Percentiles rank a stretch among this genome's conserved stretches.
phyloP scores from a whole-genome alignment of 2,113 vertebrate species.

The Aegithalos caudatus region DNA sequence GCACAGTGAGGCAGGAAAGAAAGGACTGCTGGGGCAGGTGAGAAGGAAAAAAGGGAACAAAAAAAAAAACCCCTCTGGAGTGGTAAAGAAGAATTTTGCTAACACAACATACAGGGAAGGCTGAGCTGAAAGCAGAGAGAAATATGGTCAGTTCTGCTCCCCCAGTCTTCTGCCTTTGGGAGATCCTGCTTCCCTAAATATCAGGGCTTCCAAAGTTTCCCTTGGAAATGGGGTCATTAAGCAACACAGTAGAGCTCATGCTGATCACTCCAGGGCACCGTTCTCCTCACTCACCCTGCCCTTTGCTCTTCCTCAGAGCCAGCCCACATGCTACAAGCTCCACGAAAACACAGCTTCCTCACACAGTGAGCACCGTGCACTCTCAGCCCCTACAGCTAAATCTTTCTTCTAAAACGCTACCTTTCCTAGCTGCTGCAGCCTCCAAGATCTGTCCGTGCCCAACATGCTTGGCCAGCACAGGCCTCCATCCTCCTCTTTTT shows the following conservation, averaged over 20 bases:
- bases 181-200: neutral
- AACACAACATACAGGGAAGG: rapidly evolving
- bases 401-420: neutral
- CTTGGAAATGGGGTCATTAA: neutral
- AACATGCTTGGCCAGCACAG: neutral
- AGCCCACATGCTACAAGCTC: neutral
- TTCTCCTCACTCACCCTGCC: neutral
- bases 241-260: neutral
- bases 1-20: neutral
- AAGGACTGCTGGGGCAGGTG: neutral
- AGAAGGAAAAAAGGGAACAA: neutral
- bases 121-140: neutral
- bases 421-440: neutral
- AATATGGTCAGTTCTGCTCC: neutral
- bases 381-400: neutral
- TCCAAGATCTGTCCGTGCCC: neutral
- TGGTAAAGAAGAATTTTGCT: neutral
- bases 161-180: rapidly evolving
- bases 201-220: neutral
- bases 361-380: neutral
- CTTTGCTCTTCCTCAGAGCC: neutral
- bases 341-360: neutral
- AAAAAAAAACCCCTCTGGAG: neutral
- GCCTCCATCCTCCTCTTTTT: neutral
- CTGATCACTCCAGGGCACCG: neutral